Percentiles rank a stretch among this genome's conserved stretches.
These are phyloP conservation scores for Puntigrus tetrazona DNA, from an alignment of 2,113 vertebrate genomes.

Conservation along the genomic window DNA sequence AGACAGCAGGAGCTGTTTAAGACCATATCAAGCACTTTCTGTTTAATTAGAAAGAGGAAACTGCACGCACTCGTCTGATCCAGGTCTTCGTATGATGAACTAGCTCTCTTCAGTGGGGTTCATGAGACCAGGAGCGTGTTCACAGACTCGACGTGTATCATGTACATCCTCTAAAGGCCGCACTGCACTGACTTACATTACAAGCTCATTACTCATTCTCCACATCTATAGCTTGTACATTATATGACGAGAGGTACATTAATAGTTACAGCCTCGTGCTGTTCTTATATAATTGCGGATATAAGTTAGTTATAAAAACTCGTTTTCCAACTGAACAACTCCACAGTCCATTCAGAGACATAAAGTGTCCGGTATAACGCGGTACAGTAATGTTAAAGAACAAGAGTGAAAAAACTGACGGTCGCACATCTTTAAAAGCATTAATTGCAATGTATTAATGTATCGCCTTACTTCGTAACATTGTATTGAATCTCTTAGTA, in stretches of 20 bases:
- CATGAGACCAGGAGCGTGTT: not conserved
- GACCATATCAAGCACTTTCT: not conserved
- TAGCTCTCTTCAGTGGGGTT: not conserved
- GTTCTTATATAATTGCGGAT: not conserved
- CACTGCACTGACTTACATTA: not conserved
- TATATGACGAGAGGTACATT: not conserved
- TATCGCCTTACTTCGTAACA: not conserved
- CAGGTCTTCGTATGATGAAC: not conserved
- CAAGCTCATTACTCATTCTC: not conserved
- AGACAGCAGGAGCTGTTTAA: not conserved
- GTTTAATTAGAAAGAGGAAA: not conserved
- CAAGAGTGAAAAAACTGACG: not conserved
- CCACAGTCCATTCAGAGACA: slow-evolving; percentile 2
- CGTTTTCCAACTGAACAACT: not conserved
- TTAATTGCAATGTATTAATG: not conserved
- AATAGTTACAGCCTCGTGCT: not conserved
- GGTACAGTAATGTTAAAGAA: not conserved
- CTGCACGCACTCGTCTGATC: not conserved
- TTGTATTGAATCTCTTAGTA: not conserved
- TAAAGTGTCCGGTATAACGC: not conserved
- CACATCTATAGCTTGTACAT: not conserved
- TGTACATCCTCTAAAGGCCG: slow-evolving; percentile 16
- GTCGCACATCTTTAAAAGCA: not conserved
- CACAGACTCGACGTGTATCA: not conserved
- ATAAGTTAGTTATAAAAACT: not conserved